phyloP scores from a whole-genome alignment of 1,140 invertebrate genomes.

The Dendrolimus kikuchii region DNA sequence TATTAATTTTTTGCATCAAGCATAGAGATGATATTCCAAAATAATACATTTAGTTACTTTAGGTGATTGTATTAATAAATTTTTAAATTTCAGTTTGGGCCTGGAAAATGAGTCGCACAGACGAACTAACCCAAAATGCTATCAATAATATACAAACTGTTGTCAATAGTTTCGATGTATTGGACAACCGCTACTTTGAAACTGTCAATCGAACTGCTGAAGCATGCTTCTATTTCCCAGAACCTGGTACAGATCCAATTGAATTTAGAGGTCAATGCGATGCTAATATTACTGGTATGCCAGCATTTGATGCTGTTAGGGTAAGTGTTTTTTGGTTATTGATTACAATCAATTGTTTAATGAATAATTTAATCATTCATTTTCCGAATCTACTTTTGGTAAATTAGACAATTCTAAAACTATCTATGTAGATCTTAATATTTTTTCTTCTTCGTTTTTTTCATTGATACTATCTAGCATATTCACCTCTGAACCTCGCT shows the following conservation, averaged over 20 bases:
- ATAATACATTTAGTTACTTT: no score
- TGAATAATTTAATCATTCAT: not conserved
- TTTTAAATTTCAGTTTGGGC: constrained; percentile 29
- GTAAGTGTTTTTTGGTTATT: constrained; percentile 21
- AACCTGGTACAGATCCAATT: constrained; percentile 17
- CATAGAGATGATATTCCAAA: no score
- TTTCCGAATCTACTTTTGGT: no score
- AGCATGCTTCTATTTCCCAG: constrained; percentile 38
- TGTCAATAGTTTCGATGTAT: constrained; percentile 20
- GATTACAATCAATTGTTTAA: not conserved
- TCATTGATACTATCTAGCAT: no score
- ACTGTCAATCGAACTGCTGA: constrained; percentile 17
- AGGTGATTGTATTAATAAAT: not conserved
- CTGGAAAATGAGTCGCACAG: constrained; percentile 34
- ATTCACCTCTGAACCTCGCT: no score
- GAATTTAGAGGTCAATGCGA: constrained; percentile 40
- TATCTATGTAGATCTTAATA: no score
- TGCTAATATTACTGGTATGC: constrained; percentile 26
- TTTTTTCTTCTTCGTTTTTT: no score
- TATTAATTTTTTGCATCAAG: no score
- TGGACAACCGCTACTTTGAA: constrained; percentile 27
- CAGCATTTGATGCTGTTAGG: constrained; percentile 25
- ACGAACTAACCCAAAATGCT: constrained; percentile 15
- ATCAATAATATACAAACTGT: constrained; percentile 17
- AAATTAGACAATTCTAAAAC: no score